Evolutionary conservation across 2,113 vertebrate genomes (phyloP), one percentile per base, ranked within the genome.

Genomic region (Trichomycterus rosablanca): DNA sequence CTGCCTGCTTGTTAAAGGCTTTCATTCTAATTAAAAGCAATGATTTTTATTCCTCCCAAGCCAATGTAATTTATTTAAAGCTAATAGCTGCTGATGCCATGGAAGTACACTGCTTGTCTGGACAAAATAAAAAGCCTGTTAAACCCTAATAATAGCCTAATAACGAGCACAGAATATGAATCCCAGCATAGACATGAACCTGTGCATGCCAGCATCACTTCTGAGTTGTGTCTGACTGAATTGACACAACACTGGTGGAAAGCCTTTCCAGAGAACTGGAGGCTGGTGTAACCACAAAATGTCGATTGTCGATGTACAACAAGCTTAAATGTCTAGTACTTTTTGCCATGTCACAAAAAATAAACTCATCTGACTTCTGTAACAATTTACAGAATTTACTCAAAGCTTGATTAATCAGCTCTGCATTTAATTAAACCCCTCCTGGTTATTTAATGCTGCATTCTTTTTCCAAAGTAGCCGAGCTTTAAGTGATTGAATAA

Each of bases 21-120:
- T 90, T 92, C 84, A 89, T 88, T 87, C 85, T 90, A 90, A 93
- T 93, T 91, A 90, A 90, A 92, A 84, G 74, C 83, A 88, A 88
- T 78, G 76, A 88, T 89, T 89, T 78, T 80, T 71, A 82, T 34
- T 34, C 5, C 50, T 45, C 20, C 34, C 12, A 12, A 16, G 20
- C 85, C 72, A 79, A 86, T 81, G 83, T 66, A 87, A 81, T 88
- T 84, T 79, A 71, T 63, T 72, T 83, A 76, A 73, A 69, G 79
- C 73, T 72, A 83, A 85, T 77, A 79, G 78, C 77, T 84, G 83
- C 81, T 34, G 52, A 88, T 87, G 79, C 76, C 75, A 61, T 74
- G 73, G 63, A 83, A 83, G 74, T 64, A 68, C 75, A 76, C 78
- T 74, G 74, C 71, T 78, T 81, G 76, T 69, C 72, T 37, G 42